Percentiles rank a stretch among this genome's conserved stretches.
phyloP scores from a whole-genome alignment of 2,797 vertebrate species.

The Xiphophorus birchmanni region DNA sequence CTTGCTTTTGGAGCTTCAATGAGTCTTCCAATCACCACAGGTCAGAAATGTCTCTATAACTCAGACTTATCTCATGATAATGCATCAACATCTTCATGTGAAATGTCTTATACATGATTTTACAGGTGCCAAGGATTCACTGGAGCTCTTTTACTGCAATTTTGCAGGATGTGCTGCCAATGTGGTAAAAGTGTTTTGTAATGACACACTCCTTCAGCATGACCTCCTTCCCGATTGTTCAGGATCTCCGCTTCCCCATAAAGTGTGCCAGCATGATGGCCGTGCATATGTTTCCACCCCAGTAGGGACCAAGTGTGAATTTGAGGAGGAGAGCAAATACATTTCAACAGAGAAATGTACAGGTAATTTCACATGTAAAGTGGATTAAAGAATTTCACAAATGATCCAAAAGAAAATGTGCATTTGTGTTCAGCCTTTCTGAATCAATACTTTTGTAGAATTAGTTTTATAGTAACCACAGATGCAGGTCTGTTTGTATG shows the following conservation, averaged over 20 bases:
- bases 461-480: no score
- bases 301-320: fast-evolving
- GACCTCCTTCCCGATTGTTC: fast-evolving
- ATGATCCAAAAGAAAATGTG: no score
- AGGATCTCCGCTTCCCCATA: not conserved
- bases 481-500: no score
- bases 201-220: fast-evolving
- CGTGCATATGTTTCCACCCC: not conserved
- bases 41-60: not conserved
- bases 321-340: not conserved
- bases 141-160: constrained; percentile 2
- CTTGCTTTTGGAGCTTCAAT: fast-evolving
- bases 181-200: not conserved
- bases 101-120: not conserved
- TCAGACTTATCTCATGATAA: not conserved
- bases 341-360: not conserved
- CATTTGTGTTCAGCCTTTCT: not conserved
- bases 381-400: no score
- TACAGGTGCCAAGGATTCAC: constrained; percentile 1
- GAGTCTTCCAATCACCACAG: not conserved
- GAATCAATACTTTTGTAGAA: not conserved
- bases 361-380: constrained; percentile 31
- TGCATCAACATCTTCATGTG: constrained; percentile 1
- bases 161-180: not conserved
- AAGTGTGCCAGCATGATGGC: constrained; percentile 18